Base-by-base conservation (phyloP, 2,113 vertebrate genomes). In the Mustela nigripes region DNA sequence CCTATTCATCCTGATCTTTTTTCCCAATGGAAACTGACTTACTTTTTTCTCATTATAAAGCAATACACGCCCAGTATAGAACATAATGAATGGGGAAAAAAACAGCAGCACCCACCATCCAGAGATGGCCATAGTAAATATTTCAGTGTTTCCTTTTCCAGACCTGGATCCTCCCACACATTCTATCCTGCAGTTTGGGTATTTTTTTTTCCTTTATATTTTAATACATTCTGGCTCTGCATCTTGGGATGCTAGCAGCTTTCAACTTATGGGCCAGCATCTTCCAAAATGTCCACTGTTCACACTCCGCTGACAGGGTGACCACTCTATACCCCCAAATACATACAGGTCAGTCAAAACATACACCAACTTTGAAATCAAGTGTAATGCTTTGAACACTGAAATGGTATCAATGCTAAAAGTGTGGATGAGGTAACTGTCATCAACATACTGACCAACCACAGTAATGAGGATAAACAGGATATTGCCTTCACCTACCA, bases 391-490 rank as follows among this genome's bases (percentile, higher is more conserved):
- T 85, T 96, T 99, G 0, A 99, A 99, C 89, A 99, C 99, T 12
- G 99, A 99, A 60, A 99, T 98, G 0, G 99, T 88, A 99, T 99
- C 98, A 99, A 99, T 98, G 99, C 98, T 88, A 18, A 88, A 99
- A 99, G 99, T 93, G 99, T 99, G 98, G 99, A 99, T 90, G 99
- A 99, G 94, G 98, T 99, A 94, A 99, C 99, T 97, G 99, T 99
- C 65, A 99, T 99, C 95, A 99, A 99, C 76, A 98, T 99, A 84
- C 98, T 99, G 94, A 99, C 99, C 84, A 99, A 99, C 96, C 98
- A 99, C 78, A 99, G 99, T 96, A 99, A 99, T 65, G 85, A 98
- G 0, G 99, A 99, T 97, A 99, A 99, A 74, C 99, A 99, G 95
- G 99, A 99, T 5, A 99, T 99, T 3, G 99, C 99, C 36, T 99